Percentiles rank a stretch among this genome's conserved stretches.
These are phyloP conservation scores for Cettia cetti DNA, from an alignment of 2,113 vertebrate species.

Conservation along the genomic window DNA sequence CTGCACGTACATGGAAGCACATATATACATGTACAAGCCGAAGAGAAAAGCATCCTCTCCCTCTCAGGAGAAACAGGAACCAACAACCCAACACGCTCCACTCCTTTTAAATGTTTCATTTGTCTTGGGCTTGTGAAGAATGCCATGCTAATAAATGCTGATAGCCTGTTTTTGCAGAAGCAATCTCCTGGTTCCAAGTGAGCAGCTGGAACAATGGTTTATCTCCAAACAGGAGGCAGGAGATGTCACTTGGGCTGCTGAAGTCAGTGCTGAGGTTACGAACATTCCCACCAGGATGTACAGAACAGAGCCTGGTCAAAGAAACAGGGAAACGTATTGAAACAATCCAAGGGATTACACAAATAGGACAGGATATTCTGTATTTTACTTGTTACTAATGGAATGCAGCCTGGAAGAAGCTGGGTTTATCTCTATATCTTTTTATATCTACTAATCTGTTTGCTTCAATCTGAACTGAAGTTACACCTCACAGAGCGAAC, in stretches of 20 bases:
- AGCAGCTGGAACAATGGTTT: not conserved
- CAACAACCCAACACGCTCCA: not conserved
- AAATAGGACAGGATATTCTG: not conserved
- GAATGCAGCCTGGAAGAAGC: not conserved
- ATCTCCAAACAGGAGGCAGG: not conserved
- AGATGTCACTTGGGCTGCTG: not conserved
- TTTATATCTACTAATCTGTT: not conserved
- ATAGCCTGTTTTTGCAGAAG: constrained; percentile 5
- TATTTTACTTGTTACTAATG: not conserved
- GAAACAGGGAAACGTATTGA: not conserved
- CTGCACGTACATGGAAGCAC: fast-evolving
- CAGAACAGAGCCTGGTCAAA: not conserved
- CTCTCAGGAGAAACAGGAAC: fast-evolving
- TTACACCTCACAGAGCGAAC: not conserved
- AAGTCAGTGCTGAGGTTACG: not conserved
- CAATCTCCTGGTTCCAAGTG: constrained; percentile 5
- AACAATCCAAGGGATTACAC: not conserved
- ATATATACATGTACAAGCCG: not conserved
- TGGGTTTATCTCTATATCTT: not conserved
- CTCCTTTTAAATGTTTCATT: constrained; percentile 30
- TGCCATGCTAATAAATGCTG: constrained; percentile 22
- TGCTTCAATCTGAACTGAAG: not conserved
- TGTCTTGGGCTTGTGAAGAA: not conserved
- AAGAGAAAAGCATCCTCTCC: not conserved
- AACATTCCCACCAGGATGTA: not conserved